Evolutionary conservation across 2,797 vertebrate genomes (phyloP), one percentile per base, ranked within the genome.

Genomic region (Eptatretus atami): DNA sequence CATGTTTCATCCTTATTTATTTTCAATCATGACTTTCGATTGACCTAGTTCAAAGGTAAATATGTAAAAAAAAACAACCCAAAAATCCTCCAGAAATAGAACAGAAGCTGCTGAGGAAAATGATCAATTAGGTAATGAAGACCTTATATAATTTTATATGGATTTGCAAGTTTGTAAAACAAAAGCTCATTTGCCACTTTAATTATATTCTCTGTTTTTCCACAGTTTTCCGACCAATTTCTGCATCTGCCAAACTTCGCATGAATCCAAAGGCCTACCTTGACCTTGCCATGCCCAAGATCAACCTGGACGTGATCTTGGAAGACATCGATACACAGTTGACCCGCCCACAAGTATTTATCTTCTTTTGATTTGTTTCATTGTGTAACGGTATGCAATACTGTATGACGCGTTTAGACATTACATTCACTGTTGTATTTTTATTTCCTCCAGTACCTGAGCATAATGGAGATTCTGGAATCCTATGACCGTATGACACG

Each of bases 401-500:
- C 5, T 25, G 19, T 19, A 19, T 19, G 19, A 9, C 13, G 3
- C 31, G 6, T 64, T 52, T n/a, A 64, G 31, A 10, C 15, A 64
- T 13, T 54, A 64, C 52, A n/a, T 10, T 1, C 15, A 52, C 63
- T 6, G 52, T 53, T 15, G 64, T 64, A n/a, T 57, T 57, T 12
- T 68, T 68, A 66, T 67, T 68, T 65, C 67, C 67, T 73, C 13
- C 68, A 95, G 92, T 98, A 96, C 71, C 81, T 90, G 73, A 98
- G 92, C 73, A 78, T 94, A 68, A 78, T 98, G 80, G 87, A 95
- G 71, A 79, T 98, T 67, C 80, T 98, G 69, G 83, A 84, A 66
- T 98, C 92, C 6, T 68, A 95, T 69, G 86, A 94, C 72, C 78
- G 88, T 84, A 95, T 98, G 92, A 79, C 80, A 53, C 79, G 84